Evolutionary conservation across 2,797 vertebrate genomes (phyloP).

Genomic region (Steatocranus sp.): DNA sequence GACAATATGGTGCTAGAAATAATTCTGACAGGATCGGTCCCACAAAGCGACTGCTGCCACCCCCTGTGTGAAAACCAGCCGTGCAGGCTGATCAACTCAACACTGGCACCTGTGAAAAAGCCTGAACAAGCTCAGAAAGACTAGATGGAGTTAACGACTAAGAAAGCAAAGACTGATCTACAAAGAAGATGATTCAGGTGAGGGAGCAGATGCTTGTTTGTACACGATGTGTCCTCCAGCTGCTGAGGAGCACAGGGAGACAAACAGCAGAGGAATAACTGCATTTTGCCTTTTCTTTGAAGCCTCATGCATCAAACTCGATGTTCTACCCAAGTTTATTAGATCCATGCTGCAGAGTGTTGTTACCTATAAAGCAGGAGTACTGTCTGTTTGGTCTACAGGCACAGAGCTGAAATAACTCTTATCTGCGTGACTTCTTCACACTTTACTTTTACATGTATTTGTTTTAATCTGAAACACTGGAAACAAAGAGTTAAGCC

Average conservation of each 20-base stretch:
- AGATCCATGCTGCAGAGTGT: background rate
- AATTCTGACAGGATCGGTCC: background rate
- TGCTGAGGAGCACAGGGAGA: accelerated
- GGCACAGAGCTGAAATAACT: background rate
- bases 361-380: background rate
- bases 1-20: accelerated
- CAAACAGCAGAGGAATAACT: background rate
- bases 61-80: background rate
- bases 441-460: background rate
- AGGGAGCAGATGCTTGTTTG: background rate
- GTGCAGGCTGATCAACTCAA: background rate
- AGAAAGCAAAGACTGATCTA: background rate
- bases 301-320: background rate
- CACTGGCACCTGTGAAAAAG: background rate
- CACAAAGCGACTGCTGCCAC: accelerated
- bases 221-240: accelerated
- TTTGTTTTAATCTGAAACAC: background rate
- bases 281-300: background rate
- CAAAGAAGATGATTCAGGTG: background rate
- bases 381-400: background rate
- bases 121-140: background rate
- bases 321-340: background rate
- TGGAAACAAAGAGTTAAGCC: accelerated
- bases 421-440: background rate
- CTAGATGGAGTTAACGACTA: background rate